phyloP scores from a whole-genome alignment of 30 jellyfish, hydroid and myxozoan species.

The Hydra vulgaris region DNA sequence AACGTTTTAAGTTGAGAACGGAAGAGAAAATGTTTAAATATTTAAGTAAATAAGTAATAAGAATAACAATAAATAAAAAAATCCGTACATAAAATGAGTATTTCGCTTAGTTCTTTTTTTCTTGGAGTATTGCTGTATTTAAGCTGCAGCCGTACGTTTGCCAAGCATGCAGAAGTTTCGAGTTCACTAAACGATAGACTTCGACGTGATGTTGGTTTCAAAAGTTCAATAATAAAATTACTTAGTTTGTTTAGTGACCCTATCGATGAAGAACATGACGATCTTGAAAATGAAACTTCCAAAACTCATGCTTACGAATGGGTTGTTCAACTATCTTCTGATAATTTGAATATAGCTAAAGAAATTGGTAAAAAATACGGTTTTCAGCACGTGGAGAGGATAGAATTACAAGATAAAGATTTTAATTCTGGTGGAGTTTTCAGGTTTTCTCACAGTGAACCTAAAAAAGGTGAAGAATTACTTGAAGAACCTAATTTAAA shows the following conservation, averaged over 20 bases:
- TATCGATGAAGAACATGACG: slow-evolving; percentile 82
- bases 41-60: too few species aligned
- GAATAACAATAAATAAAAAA: too few species aligned
- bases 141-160: too few species aligned
- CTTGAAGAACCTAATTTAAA: slow-evolving; percentile 12
- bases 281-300: slow-evolving; percentile 33
- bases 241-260: slow-evolving; percentile 64
- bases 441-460: slow-evolving; percentile 45
- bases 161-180: slow-evolving; percentile 1
- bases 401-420: slow-evolving; percentile 41
- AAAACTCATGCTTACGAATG: slow-evolving; percentile 58
- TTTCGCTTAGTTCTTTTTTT: not conserved
- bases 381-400: slow-evolving; percentile 32
- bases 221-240: slow-evolving; percentile 38
- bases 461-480: slow-evolving; percentile 6
- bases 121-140: not conserved
- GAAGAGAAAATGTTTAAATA: not conserved
- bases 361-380: slow-evolving; percentile 59
- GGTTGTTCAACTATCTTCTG: slow-evolving; percentile 77
- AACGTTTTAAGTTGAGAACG: not conserved
- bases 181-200: not conserved
- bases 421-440: slow-evolving; percentile 60
- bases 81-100: not conserved
- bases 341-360: slow-evolving; percentile 56
- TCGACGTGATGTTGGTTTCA: slow-evolving; percentile 6